phyloP scores from a whole-genome alignment of 2,797 vertebrate genomes.

The Schizopygopsis malacanthus region DNA sequence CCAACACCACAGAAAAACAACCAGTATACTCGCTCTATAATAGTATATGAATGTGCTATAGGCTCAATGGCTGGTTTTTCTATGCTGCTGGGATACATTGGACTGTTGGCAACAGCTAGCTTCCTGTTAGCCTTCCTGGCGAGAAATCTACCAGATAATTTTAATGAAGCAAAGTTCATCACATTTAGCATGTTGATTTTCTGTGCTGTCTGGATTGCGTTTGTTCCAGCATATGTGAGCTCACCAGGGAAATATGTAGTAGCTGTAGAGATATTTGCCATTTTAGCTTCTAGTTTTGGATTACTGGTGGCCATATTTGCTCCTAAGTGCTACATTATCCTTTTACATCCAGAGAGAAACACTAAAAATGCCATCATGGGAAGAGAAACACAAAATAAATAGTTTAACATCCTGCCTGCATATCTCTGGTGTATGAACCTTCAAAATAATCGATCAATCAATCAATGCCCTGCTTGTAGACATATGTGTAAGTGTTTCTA shows the following conservation, averaged over 20 bases:
- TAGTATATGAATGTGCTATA: conserved; percentile 55
- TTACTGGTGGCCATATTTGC: conserved; percentile 1
- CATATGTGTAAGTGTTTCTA: background rate
- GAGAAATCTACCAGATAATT: conserved; percentile 7
- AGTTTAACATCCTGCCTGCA: background rate
- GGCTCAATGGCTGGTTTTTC: conserved; percentile 68
- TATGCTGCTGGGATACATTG: conserved; percentile 75
- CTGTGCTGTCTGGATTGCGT: background rate
- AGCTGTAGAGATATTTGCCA: conserved; percentile 4
- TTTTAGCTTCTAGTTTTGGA: conserved; percentile 9
- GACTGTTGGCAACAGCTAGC: conserved; percentile 63
- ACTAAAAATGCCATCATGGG: conserved; percentile 17
- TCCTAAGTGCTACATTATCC: background rate
- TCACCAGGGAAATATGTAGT: conserved; percentile 11
- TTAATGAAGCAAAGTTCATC: conserved; percentile 14
- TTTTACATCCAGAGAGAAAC: conserved; percentile 13
- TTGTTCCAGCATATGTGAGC: conserved; percentile 18
- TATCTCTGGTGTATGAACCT: background rate
- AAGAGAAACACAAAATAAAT: background rate
- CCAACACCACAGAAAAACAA: conserved; percentile 61
- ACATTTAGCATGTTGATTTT: conserved; percentile 1
- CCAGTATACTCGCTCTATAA: conserved; percentile 68
- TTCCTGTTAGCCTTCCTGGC: conserved; percentile 6
- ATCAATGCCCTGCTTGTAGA: background rate
- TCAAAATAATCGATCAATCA: background rate